Evolutionary conservation across 2,888 invertebrate species (phyloP).

Genomic region (Megaustenia siamemsis): DNA sequence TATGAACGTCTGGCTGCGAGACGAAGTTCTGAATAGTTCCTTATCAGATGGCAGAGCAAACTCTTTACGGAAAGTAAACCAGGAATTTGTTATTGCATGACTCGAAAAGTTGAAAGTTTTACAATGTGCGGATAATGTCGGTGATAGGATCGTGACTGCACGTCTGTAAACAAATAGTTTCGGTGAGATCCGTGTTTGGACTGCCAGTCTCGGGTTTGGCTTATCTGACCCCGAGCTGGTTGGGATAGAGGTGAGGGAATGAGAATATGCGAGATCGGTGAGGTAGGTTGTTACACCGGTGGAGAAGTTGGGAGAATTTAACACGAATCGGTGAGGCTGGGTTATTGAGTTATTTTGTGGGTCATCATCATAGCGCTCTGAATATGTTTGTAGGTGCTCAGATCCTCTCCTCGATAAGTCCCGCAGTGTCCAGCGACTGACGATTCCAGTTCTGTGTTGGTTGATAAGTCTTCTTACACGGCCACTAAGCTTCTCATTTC

Average conservation of each 20-base stretch:
- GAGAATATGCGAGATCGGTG: background rate
- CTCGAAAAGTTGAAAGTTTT: constrained; percentile 7
- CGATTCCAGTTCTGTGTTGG: no score
- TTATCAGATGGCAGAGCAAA: background rate
- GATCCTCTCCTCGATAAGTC: no score
- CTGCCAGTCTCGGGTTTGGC: background rate
- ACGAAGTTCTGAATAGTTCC: background rate
- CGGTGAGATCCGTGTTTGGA: background rate
- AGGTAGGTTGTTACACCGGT: background rate
- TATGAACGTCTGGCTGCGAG: background rate
- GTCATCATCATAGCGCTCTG: no score
- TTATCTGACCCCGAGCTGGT: constrained; percentile 7
- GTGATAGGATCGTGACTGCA: background rate
- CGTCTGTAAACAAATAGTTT: constrained; percentile 4
- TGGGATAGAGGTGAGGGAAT: background rate
- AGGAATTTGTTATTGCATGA: background rate
- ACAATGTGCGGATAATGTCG: constrained; percentile 21
- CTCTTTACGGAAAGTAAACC: background rate
- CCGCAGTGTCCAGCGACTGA: no score
- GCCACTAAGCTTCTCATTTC: no score
- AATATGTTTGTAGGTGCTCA: no score
- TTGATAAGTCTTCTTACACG: no score
- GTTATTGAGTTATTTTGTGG: no score
- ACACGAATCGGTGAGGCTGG: no score
- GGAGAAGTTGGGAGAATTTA: no score